Evolutionary conservation across 2,888 invertebrate genomes (phyloP).

Genomic region (Leptodirus hochenwartii): DNA sequence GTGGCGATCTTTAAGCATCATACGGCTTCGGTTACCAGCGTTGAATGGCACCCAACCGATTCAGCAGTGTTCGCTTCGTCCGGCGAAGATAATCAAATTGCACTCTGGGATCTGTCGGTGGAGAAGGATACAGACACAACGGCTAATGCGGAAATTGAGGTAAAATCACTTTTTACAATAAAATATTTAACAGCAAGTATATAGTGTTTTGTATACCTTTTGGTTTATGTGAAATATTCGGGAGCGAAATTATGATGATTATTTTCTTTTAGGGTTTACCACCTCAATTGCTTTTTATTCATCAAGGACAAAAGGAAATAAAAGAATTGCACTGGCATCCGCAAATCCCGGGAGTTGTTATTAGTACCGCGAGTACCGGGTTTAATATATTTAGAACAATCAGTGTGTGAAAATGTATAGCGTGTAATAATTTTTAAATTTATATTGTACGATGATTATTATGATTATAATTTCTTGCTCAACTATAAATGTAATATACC

Average conservation of each 20-base stretch:
- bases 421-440: no score
- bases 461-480: no score
- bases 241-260: conserved; percentile 5
- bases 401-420: conserved; percentile 67
- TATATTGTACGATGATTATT: no score
- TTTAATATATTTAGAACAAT: conserved; percentile 97
- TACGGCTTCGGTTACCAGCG: conserved; percentile 78
- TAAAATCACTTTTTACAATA: conserved; percentile 13
- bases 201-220: background rate
- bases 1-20: conserved; percentile 94
- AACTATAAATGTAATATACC: no score
- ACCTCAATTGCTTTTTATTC: conserved; percentile 91
- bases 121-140: conserved; percentile 50
- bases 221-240: background rate
- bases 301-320: conserved; percentile 93
- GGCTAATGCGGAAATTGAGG: conserved; percentile 33
- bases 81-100: conserved; percentile 89
- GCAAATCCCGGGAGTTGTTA: conserved; percentile 80
- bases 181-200: conserved; percentile 1
- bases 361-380: conserved; percentile 88
- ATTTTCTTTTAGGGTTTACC: conserved; percentile 51
- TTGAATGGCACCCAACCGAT: conserved; percentile 94
- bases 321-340: conserved; percentile 99
- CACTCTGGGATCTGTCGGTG: conserved; percentile 90
- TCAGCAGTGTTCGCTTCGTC: conserved; percentile 84